Evolutionary conservation across 1,140 invertebrate genomes (phyloP).

Genomic region (Temnothorax curvispinosus): DNA sequence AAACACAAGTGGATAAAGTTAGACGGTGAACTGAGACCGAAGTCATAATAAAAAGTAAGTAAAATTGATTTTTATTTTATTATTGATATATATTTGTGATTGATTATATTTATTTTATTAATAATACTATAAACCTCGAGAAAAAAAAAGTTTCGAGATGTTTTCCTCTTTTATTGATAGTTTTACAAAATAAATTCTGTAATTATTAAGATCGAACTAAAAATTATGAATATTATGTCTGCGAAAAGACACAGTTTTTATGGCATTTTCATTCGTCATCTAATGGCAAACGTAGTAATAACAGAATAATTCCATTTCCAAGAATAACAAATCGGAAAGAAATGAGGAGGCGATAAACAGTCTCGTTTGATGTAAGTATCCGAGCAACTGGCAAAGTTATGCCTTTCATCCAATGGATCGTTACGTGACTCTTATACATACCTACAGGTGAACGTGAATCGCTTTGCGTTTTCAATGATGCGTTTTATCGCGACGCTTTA

Average conservation of each 20-base stretch:
- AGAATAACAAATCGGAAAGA: neutral
- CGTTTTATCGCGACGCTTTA: neutral
- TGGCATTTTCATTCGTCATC: neutral
- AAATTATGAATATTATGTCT: neutral
- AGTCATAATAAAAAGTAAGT: neutral
- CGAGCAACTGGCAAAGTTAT: neutral
- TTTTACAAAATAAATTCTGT: neutral
- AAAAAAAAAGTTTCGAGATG: neutral
- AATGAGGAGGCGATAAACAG: neutral
- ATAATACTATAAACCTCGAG: neutral
- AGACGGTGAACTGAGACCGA: no score
- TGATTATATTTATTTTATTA: no score
- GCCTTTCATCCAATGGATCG: neutral
- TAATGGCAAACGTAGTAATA: neutral
- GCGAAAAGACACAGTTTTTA: neutral
- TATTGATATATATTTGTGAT: neutral
- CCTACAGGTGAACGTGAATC: neutral
- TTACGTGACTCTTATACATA: neutral
- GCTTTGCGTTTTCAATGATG: neutral
- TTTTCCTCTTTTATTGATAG: neutral
- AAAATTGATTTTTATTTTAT: neutral
- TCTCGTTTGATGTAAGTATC: neutral
- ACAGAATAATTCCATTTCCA: constrained; percentile 13
- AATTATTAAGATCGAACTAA: neutral
- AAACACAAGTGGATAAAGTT: no score